These are phyloP conservation scores for Parazoanthus atlanticus DNA, from an alignment of 92 coral and sea anemone genomes.

Conservation along the genomic window DNA sequence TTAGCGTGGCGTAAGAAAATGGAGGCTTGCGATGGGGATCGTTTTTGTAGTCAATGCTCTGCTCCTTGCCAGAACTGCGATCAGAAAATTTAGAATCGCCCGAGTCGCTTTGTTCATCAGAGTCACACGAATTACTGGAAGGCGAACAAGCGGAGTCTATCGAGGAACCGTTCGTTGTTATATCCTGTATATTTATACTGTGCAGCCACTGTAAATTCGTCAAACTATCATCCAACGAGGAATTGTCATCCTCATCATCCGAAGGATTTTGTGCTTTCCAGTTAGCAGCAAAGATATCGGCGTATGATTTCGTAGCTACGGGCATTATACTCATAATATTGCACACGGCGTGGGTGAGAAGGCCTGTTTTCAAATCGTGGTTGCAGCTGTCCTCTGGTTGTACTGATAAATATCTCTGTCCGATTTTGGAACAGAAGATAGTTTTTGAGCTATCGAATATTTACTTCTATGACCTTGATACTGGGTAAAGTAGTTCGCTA, in stretches of 20 bases:
- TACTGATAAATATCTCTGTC: constrained; percentile 18
- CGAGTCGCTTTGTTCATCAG: constrained; percentile 80
- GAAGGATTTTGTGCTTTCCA: constrained; percentile 89
- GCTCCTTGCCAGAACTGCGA: constrained; percentile 60
- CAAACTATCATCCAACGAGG: constrained; percentile 85
- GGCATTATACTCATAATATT: constrained; percentile 81
- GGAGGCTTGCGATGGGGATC: constrained; percentile 96
- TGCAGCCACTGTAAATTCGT: constrained; percentile 97
- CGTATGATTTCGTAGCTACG: constrained; percentile 81
- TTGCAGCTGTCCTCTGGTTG: constrained; percentile 7
- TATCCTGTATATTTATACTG: constrained; percentile 85
- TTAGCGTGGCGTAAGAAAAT: constrained; percentile 94
- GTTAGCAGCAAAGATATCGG: constrained; percentile 96
- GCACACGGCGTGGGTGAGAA: constrained; percentile 9
- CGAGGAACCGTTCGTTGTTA: constrained; percentile 63
- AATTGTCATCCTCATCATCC: constrained; percentile 72
- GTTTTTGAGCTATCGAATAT: background rate
- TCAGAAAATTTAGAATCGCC: constrained; percentile 80
- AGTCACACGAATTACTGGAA: constrained; percentile 70
- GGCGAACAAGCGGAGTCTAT: constrained; percentile 63
- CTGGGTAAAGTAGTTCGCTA: background rate
- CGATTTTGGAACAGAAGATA: constrained; percentile 30
- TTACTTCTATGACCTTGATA: background rate
- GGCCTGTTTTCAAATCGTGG: background rate
- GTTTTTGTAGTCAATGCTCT: constrained; percentile 83